Percentiles rank a stretch among this genome's conserved stretches.
phyloP scores from a whole-genome alignment of 2,888 invertebrate genomes.

The Brachyptera putata region DNA sequence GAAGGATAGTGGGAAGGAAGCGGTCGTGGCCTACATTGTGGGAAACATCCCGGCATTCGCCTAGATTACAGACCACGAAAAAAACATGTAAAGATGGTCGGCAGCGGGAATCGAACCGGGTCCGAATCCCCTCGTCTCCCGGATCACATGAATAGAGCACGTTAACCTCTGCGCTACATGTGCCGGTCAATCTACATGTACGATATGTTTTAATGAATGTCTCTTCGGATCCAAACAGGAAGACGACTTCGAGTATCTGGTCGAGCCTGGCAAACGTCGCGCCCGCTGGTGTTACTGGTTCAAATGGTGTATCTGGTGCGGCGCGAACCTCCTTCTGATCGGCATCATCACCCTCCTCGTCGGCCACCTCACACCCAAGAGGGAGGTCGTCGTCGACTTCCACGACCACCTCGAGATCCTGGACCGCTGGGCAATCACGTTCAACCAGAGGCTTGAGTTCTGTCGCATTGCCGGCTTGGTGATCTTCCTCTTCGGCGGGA shows the following conservation, averaged over 20 bases:
- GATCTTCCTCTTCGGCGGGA: constrained; percentile 48
- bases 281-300: constrained; percentile 39
- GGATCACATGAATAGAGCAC: no score
- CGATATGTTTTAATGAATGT: no score
- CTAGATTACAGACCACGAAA: no score
- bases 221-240: no score
- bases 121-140: no score
- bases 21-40: no score
- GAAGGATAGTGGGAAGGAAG: no score
- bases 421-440: constrained; percentile 44
- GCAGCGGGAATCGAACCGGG: no score
- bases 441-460: constrained; percentile 47
- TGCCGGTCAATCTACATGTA: no score
- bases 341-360: constrained; percentile 48
- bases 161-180: no score
- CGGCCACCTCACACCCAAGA: constrained; percentile 47
- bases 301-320: constrained; percentile 46
- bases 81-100: no score
- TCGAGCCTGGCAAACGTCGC: constrained; percentile 39
- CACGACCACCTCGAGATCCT: constrained; percentile 43
- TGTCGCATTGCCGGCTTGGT: constrained; percentile 48
- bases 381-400: constrained; percentile 41
- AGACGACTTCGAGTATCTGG: constrained; percentile 42
- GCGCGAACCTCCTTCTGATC: constrained; percentile 46
- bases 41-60: no score